Percentiles rank a stretch among this genome's conserved stretches.
Conservation (phyloP, 2,797 vertebrate species). For the Setipinna tenuifilis region DNA sequence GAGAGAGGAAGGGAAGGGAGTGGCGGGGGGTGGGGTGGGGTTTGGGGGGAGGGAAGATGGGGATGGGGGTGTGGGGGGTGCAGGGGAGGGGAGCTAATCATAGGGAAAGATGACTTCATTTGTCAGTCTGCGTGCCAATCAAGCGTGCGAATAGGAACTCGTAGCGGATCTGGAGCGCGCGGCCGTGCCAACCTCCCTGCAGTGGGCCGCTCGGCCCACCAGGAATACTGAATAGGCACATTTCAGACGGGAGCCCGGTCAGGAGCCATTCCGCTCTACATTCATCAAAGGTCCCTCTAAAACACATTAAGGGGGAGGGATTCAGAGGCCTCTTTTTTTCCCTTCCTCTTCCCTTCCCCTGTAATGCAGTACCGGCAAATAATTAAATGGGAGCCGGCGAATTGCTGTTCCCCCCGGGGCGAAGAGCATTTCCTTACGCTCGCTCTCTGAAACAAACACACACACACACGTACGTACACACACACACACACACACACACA, state of each 20-base stretch:
- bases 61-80: background rate
- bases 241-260: constrained; percentile 13
- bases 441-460: background rate
- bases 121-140: constrained; percentile 14
- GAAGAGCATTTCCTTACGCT: background rate
- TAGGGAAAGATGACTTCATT: constrained; percentile 18
- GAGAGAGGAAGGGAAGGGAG: background rate
- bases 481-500: background rate
- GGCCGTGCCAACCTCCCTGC: constrained; percentile 6
- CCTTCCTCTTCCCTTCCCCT: no score
- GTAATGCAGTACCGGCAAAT: constrained; percentile 24
- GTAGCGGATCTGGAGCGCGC: background rate
- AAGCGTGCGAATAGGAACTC: background rate
- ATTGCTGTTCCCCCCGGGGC: background rate
- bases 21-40: background rate
- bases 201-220: background rate
- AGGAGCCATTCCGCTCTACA: background rate
- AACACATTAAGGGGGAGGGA: constrained; percentile 22
- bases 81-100: constrained; percentile 6
- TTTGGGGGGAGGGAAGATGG: no score
- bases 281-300: constrained; percentile 29
- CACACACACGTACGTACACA: constrained; percentile 15
- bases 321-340: background rate
- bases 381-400: constrained; percentile 27
- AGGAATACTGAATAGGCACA: constrained; percentile 1